Conservation (phyloP, 2,797 vertebrate genomes). For the Acanthurus leucopareius region DNA sequence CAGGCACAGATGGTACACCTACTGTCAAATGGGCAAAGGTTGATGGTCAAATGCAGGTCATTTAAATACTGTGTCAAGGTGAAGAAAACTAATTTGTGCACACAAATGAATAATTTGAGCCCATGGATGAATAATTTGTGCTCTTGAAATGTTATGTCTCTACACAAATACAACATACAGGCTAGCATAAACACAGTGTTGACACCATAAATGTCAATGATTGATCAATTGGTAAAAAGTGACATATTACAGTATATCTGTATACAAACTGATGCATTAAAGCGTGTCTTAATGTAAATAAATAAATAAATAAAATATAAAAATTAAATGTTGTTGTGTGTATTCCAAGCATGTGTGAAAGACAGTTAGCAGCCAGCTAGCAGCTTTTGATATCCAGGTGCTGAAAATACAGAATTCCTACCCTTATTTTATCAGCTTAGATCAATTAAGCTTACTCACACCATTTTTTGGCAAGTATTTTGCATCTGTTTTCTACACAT, state of each 20-base stretch:
- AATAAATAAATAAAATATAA: too few relatives aligned
- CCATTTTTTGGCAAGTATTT: too few relatives aligned
- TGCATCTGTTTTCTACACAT: neutral
- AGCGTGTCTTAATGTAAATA: neutral
- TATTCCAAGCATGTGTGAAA: neutral
- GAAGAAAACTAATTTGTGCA: slow-evolving; percentile 4
- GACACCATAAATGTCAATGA: neutral
- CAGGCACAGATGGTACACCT: slow-evolving; percentile 60
- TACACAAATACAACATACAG: neutral
- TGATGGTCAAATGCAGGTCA: slow-evolving; percentile 47
- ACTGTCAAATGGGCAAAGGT: slow-evolving; percentile 55
- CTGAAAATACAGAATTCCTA: neutral
- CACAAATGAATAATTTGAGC: neutral
- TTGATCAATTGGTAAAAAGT: neutral
- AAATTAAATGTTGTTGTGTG: neutral
- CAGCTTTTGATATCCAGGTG: neutral
- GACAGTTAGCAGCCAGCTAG: neutral
- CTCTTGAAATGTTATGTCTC: neutral
- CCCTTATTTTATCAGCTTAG: neutral
- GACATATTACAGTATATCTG: neutral
- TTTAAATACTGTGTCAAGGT: slow-evolving; percentile 26
- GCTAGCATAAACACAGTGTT: neutral
- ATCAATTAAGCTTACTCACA: too few relatives aligned
- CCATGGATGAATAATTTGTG: neutral
- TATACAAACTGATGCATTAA: neutral